Percentiles rank a stretch among this genome's conserved stretches.
phyloP scores from a whole-genome alignment of 2,797 vertebrate species.

The Nothura maculosa region DNA sequence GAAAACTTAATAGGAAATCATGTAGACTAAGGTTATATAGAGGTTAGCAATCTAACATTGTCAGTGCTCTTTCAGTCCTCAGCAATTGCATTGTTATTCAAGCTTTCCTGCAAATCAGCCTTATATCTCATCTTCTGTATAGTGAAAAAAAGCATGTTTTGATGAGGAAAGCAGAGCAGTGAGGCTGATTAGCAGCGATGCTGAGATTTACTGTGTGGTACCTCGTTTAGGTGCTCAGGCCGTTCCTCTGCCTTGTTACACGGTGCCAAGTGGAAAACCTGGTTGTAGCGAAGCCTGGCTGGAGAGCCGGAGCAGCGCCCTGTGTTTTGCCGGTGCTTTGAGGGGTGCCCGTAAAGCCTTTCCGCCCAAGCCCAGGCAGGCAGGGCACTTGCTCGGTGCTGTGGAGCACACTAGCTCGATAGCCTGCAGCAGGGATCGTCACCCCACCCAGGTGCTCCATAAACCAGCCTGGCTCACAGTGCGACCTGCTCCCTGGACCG shows the following conservation, averaged over 20 bases:
- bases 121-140: not conserved
- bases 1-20: not conserved
- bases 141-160: not conserved
- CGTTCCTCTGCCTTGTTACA: not conserved
- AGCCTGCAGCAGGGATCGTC: not conserved
- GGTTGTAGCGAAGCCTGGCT: not conserved
- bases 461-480: not conserved
- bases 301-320: not conserved
- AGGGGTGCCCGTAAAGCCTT: not conserved
- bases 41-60: not conserved
- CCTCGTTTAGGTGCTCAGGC: not conserved
- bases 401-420: too few relatives aligned
- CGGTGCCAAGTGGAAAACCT: not conserved
- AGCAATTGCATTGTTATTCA: not conserved
- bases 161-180: not conserved
- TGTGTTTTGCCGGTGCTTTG: not conserved
- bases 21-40: fast-evolving
- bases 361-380: fast-evolving
- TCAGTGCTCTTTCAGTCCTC: not conserved
- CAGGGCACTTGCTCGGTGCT: too few relatives aligned
- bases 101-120: not conserved
- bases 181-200: not conserved
- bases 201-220: not conserved
- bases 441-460: too few relatives aligned
- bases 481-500: fast-evolving